These are phyloP conservation scores for Grammatotria lemairii DNA, from an alignment of 2,113 vertebrate genomes.

Conservation along the genomic window DNA sequence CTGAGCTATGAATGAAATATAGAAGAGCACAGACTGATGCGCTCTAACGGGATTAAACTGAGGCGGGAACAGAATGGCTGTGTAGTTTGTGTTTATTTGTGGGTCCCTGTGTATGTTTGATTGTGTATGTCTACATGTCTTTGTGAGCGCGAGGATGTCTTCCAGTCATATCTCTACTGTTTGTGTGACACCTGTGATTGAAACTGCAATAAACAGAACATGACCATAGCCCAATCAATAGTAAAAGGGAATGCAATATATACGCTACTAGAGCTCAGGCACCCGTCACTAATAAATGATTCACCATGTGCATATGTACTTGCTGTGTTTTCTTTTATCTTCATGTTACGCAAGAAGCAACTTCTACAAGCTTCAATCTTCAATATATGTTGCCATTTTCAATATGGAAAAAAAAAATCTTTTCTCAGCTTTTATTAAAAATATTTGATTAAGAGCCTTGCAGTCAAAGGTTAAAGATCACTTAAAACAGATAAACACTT, in stretches of 20 bases:
- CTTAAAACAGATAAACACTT: background rate
- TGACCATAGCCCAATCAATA: constrained; percentile 24
- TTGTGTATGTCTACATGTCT: constrained; percentile 1
- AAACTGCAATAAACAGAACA: constrained; percentile 28
- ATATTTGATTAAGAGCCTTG: background rate
- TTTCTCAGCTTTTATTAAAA: background rate
- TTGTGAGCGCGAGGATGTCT: background rate
- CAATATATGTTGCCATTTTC: background rate
- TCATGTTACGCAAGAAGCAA: background rate
- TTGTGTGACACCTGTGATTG: constrained; percentile 10
- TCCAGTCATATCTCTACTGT: background rate
- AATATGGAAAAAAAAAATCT: background rate
- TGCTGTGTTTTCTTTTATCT: background rate
- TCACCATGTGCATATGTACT: background rate
- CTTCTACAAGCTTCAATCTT: background rate
- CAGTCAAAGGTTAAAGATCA: background rate
- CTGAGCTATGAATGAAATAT: constrained; percentile 56
- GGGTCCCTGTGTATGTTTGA: background rate
- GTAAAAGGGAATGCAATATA: constrained; percentile 50
- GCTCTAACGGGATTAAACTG: constrained; percentile 46
- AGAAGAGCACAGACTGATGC: constrained; percentile 45
- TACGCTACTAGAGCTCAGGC: background rate
- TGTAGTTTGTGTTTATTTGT: constrained; percentile 6
- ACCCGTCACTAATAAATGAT: background rate
- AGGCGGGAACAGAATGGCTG: constrained; percentile 10